These are phyloP conservation scores for Agrochola lota DNA, from an alignment of 2,888 invertebrate species.

Conservation along the genomic window DNA sequence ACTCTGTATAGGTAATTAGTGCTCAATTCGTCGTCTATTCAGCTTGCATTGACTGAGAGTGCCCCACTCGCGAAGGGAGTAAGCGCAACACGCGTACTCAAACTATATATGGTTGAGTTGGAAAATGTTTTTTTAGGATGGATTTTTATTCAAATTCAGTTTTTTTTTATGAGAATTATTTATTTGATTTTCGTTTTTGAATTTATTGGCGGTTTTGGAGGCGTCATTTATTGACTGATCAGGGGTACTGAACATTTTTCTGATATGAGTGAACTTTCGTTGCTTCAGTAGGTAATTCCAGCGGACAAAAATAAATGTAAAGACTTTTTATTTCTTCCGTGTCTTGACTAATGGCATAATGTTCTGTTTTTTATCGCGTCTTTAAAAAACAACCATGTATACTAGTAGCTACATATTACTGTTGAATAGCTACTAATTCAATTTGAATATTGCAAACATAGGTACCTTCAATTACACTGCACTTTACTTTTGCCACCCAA, in stretches of 20 bases:
- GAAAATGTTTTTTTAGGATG: conserved; percentile 21
- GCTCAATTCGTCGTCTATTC: conserved; percentile 87
- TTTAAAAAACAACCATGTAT: too few species aligned
- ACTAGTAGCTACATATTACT: too few species aligned
- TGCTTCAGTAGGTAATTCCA: neutral
- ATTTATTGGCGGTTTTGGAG: neutral
- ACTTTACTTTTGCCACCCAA: conserved; percentile 13
- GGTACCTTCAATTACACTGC: neutral
- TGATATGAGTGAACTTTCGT: too few species aligned
- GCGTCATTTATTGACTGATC: neutral
- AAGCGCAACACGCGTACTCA: conserved; percentile 35
- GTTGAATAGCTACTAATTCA: too few species aligned
- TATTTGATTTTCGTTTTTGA: neutral
- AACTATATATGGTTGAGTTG: conserved; percentile 24
- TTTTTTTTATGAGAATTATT: too few species aligned
- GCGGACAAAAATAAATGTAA: too few species aligned
- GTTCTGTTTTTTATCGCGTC: too few species aligned
- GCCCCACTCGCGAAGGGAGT: conserved; percentile 74
- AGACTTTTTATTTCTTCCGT: too few species aligned
- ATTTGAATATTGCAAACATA: neutral
- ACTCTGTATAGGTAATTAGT: conserved; percentile 88
- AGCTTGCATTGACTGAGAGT: conserved; percentile 78
- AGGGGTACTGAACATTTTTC: neutral
- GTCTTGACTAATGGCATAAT: too few species aligned
- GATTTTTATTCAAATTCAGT: neutral